Base-by-base conservation (phyloP, 2,888 invertebrate species). In the Watsonalla cultraria region DNA sequence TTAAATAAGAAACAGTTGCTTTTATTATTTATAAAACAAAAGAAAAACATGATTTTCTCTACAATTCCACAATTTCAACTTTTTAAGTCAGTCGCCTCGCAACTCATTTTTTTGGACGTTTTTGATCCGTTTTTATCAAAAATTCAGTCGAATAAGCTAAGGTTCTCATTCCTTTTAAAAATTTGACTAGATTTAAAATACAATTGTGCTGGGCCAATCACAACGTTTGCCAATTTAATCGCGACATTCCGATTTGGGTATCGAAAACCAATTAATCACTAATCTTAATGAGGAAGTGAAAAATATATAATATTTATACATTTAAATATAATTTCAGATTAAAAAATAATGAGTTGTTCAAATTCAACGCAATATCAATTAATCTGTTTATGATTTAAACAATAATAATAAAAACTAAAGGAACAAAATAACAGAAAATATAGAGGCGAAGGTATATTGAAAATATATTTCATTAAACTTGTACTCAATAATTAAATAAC, bases 401-500 rank as follows among this genome's bases (percentile, higher is more conserved):
- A 88, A 88, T 86, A 80, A 82, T 82, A 82, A 90, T 87, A 87
- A 87, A 86, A 85, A 86, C 86, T 87, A 89, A 88, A 89, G 88
- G 89, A 90, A 90, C 86, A 89, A 88, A 87, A 82, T 84, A 90
- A 88, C 86, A 88, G 88, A 87, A 80, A 86, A 86, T 82, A 88
- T 78, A 87, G 78, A 88, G 82, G 85, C 84, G 86, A 84, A 81
- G 82, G 78, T 86, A 87, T 87, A 87, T 84, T 84, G 84, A 86
- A 88, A 88, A 85, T 82, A 86, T 82, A 88, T 84, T 84, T 78
- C 79, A 82, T 85, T 87, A 86, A 89, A 87, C 89, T 89, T 90
- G 90, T 90, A 90, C 88, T 90, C 90, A 84, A 87, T 88, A 89
- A 88, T 89, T 87, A 88, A 88, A 87, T 88, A 90, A 90, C 90